A percentile compares a stretch with the other conserved stretches of the same genome.
phyloP scores from a whole-genome alignment of 1,140 invertebrate species.

The Drosophila ohnishii region DNA sequence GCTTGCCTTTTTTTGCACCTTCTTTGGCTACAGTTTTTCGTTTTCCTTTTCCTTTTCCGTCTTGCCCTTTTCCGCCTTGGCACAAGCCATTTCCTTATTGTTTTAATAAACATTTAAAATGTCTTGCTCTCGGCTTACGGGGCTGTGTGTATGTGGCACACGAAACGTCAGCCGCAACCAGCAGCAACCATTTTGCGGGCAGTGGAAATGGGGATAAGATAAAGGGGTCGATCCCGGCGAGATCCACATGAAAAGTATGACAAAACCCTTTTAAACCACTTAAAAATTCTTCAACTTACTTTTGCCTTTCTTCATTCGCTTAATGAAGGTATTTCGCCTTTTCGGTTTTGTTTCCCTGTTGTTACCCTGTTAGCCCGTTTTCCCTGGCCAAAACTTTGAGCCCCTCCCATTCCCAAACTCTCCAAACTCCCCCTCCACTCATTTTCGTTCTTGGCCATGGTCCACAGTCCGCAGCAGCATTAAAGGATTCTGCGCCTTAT shows the following conservation, averaged over 20 bases:
- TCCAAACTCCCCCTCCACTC: conserved; percentile 10
- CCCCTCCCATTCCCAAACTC: conserved; percentile 1
- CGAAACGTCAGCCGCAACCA: conserved; percentile 70
- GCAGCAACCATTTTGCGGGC: conserved; percentile 68
- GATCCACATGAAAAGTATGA: conserved; percentile 77
- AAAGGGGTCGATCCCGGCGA: conserved; percentile 30
- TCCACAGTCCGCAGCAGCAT: conserved; percentile 42
- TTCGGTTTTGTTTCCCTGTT: conserved; percentile 59
- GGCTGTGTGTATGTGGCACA: conserved; percentile 38
- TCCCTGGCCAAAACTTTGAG: conserved; percentile 53
- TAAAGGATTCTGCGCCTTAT: conserved; percentile 74
- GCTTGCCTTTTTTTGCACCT: conserved; percentile 60
- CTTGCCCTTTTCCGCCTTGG: conserved; percentile 28
- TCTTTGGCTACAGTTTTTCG: conserved; percentile 50
- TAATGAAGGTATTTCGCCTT: conserved; percentile 82
- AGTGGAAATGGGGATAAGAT: conserved; percentile 21
- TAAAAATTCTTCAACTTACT: conserved; percentile 82
- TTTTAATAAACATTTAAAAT: conserved; percentile 82
- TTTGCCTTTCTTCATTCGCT: conserved; percentile 78
- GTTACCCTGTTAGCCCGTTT: conserved; percentile 15
- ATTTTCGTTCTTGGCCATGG: conserved; percentile 53
- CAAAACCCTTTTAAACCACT: conserved; percentile 82
- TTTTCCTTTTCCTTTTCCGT: conserved; percentile 21
- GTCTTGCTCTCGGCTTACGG: conserved; percentile 75
- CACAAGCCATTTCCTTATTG: conserved; percentile 81